These are phyloP conservation scores for Zoanthus solanderi DNA, from an alignment of 92 coral and sea anemone species.

Conservation along the genomic window DNA sequence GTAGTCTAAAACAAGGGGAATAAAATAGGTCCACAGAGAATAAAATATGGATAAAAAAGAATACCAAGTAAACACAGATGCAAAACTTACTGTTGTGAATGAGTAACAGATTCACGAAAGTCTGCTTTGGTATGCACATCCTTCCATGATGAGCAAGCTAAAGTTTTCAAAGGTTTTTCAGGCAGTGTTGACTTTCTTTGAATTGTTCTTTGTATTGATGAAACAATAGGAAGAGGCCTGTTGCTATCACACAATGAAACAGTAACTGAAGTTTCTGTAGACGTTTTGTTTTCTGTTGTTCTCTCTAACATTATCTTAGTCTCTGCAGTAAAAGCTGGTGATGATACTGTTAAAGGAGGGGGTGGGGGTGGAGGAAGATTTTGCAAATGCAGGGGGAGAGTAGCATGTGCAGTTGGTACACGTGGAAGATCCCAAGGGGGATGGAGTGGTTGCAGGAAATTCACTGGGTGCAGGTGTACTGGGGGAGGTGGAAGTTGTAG, in stretches of 20 bases:
- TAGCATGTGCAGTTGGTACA: slow-evolving; percentile 81
- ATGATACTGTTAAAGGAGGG: neutral
- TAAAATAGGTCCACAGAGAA: no score
- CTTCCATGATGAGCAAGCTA: neutral
- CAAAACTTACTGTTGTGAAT: slow-evolving; percentile 18
- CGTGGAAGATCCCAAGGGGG: slow-evolving; percentile 78
- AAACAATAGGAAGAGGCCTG: neutral
- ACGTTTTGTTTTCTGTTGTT: neutral
- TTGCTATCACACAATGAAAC: neutral
- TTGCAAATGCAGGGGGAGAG: slow-evolving; percentile 62
- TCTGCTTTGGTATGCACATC: neutral
- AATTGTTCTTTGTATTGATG: neutral
- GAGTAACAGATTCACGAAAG: neutral
- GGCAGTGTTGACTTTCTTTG: neutral
- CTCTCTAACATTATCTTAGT: neutral
- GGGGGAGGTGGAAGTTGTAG: slow-evolving; percentile 82
- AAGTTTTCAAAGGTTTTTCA: neutral
- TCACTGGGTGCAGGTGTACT: slow-evolving; percentile 60
- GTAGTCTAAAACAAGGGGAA: no score
- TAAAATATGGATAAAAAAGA: no score
- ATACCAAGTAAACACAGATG: no score
- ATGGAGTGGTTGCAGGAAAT: slow-evolving; percentile 74
- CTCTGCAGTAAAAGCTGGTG: slow-evolving; percentile 2
- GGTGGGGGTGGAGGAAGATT: slow-evolving; percentile 61
- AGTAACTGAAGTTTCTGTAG: neutral